Evolutionary conservation across 2,888 invertebrate species (phyloP).

Genomic region (Pandemis heparana): DNA sequence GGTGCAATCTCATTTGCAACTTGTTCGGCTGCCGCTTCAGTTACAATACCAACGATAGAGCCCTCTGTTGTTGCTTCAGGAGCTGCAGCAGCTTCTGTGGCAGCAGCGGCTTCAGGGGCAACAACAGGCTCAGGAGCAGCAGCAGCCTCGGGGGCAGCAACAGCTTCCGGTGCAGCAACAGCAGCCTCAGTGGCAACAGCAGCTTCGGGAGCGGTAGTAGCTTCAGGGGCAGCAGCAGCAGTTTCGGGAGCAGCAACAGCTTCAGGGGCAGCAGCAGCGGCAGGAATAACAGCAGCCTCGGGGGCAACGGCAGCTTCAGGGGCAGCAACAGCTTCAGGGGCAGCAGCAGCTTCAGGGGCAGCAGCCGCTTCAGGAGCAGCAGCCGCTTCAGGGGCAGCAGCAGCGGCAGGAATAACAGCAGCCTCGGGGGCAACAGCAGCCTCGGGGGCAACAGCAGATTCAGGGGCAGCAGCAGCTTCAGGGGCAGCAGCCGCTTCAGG

Average conservation of each 20-base stretch:
- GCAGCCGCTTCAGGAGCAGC: conserved; percentile 17
- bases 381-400: conserved; percentile 19
- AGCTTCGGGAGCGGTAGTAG: not conserved
- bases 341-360: not conserved
- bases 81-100: conserved; percentile 13
- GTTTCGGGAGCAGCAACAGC: not conserved
- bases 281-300: conserved; percentile 3
- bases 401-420: not conserved
- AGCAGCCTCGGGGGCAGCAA: not conserved
- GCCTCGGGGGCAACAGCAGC: not conserved
- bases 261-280: not conserved
- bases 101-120: conserved; percentile 14
- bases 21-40: conserved; percentile 19
- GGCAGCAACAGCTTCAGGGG: not conserved
- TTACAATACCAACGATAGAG: conserved; percentile 9
- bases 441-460: not conserved
- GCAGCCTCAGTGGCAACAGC: not conserved
- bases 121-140: not conserved
- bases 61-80: conserved; percentile 2
- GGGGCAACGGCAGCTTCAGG: not conserved
- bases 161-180: not conserved
- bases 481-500: not conserved
- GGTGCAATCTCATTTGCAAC: conserved; percentile 6
- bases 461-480: not conserved
- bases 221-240: not conserved